A percentile compares a stretch with the other conserved stretches of the same genome.
Evolutionary conservation across 2,888 invertebrate genomes (phyloP).

Genomic region (Limnephilus auricula): DNA sequence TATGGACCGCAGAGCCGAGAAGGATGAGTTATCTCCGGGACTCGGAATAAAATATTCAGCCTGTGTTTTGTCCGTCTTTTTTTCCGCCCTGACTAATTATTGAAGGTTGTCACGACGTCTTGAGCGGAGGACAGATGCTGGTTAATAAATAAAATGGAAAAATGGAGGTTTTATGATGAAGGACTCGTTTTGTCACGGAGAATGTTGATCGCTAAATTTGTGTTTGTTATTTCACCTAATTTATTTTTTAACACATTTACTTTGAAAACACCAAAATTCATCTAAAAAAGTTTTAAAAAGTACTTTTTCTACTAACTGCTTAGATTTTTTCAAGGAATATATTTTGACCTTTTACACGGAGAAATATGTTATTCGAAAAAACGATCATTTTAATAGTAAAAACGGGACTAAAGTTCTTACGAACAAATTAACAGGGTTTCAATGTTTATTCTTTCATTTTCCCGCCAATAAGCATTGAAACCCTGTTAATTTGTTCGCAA

Average conservation of each 20-base stretch:
- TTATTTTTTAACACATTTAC: neutral
- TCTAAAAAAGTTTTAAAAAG: too few species aligned
- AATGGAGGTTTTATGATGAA: neutral
- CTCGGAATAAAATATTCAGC: constrained; percentile 44
- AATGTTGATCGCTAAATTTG: neutral
- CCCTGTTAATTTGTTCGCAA: too few species aligned
- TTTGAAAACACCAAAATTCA: too few species aligned
- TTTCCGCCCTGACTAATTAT: constrained; percentile 41
- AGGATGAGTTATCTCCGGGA: constrained; percentile 47
- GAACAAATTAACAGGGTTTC: too few species aligned
- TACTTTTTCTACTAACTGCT: too few species aligned
- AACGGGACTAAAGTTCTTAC: too few species aligned
- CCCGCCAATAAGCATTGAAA: too few species aligned
- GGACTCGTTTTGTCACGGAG: neutral
- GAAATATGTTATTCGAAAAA: too few species aligned
- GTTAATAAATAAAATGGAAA: neutral
- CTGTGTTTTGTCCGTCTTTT: constrained; percentile 39
- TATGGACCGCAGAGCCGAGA: constrained; percentile 54
- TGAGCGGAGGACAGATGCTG: neutral
- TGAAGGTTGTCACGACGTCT: constrained; percentile 36
- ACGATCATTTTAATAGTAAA: too few species aligned
- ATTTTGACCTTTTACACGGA: too few species aligned
- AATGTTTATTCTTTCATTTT: too few species aligned
- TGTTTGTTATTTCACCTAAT: neutral
- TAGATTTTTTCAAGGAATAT: too few species aligned